Evolutionary conservation across 1,140 invertebrate genomes (phyloP).

Genomic region (Oscheius sp.): DNA sequence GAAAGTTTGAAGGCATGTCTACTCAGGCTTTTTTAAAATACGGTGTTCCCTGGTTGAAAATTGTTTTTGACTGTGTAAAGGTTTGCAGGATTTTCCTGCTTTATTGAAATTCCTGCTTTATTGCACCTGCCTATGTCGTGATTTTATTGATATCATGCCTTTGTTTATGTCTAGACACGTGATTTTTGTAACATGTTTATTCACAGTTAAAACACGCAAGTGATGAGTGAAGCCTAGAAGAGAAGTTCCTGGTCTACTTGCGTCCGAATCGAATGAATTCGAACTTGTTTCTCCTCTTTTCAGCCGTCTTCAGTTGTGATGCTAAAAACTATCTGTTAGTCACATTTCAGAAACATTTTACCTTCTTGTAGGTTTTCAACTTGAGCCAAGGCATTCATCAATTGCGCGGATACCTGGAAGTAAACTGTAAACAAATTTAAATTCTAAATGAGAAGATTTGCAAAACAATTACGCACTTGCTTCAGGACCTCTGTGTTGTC

Average conservation of each 20-base stretch:
- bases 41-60: no score
- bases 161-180: no score
- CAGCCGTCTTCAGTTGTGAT: constrained; percentile 23
- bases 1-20: no score
- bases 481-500: constrained; percentile 21
- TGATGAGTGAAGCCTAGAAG: background rate
- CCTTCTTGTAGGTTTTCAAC: background rate
- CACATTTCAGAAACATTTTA: background rate
- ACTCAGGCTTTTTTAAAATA: no score
- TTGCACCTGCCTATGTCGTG: no score
- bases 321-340: background rate
- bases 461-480: no score
- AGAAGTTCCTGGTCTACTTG: constrained; percentile 31
- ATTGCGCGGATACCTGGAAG: constrained; percentile 4
- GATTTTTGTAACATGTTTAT: constrained; percentile 2
- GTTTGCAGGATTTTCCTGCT: no score
- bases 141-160: no score
- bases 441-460: no score
- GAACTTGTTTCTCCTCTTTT: constrained; percentile 43
- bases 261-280: constrained; percentile 42
- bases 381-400: constrained; percentile 9
- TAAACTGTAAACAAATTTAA: no score
- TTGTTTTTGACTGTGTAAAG: no score
- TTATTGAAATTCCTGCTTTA: no score
- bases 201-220: constrained; percentile 22